A percentile compares a stretch with the other conserved stretches of the same genome.
phyloP scores from a whole-genome alignment of 2,797 vertebrate genomes.

The Mormyrops boulengeri region DNA sequence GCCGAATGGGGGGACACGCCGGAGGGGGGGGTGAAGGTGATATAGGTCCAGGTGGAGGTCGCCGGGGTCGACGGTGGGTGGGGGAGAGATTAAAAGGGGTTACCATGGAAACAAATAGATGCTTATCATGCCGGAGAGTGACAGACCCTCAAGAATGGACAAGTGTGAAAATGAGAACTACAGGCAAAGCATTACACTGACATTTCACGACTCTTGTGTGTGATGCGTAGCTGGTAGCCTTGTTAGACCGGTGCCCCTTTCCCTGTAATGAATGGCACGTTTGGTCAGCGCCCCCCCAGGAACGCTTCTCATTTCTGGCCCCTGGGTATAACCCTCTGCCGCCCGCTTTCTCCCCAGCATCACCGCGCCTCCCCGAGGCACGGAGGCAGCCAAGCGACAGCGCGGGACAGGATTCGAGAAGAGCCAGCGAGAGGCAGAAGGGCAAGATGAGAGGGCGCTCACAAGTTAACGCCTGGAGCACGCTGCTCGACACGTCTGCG shows the following conservation, averaged over 20 bases:
- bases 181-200: background rate
- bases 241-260: background rate
- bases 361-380: background rate
- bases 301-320: background rate
- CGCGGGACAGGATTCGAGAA: background rate
- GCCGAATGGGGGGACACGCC: conserved; percentile 19
- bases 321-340: background rate
- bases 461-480: background rate
- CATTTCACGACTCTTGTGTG: background rate
- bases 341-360: background rate
- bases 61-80: background rate
- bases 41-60: background rate
- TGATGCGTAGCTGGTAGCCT: background rate
- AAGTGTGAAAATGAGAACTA: conserved; percentile 22
- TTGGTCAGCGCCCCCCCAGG: background rate
- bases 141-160: conserved; percentile 16
- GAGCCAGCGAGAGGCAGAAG: background rate
- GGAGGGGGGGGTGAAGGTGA: conserved; percentile 16
- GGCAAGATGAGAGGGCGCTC: background rate
- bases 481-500: background rate
- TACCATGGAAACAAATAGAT: conserved; percentile 66
- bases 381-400: background rate
- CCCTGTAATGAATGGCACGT: background rate
- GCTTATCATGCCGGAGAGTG: conserved; percentile 36
- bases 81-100: conserved; percentile 52